Base-by-base conservation (phyloP, 2,797 vertebrate species). In the Florisuga fusca region DNA sequence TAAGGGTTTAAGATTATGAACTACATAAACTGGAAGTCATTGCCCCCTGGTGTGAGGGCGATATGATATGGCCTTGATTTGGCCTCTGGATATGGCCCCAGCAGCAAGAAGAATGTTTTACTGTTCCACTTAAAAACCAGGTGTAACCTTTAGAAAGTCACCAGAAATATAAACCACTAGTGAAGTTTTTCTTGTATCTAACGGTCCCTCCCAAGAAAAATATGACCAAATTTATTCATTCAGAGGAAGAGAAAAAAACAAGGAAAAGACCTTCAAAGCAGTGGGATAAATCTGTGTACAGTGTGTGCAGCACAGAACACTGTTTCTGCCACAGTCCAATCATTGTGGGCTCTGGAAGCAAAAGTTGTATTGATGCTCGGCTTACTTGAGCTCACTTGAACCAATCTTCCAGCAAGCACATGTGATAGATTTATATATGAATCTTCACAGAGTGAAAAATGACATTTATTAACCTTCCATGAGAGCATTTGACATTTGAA, bases 381-480 rank as follows among this genome's bases (percentile, higher is more conserved):
- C 3, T 93, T 94, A 90, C 91, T 36, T 62, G 95, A 91, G 92
- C 82, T 95, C 62, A 68, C n/a, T 72, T 66, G 76, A 95, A 85
- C 50, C 38, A 91, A 75, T 76, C 38, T 92, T 94, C 55, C 61
- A 94, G 75, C 25, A 89, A 68, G 46, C 22, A 75, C 38, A 48
- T 48, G 74, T 0, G 7, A 93, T 71, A 87, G 88, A 80, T 68
- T 67, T 85, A 87, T 53, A 87, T 21, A 54, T 7, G 29, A 89
- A 87, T 83, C 72, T 75, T 89, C 9, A 50, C 9, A 62, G 72
- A 94, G n/a, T 33, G 36, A 87, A 91, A 96, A 93, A 89, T 87
- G 46, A 90, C 89, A 93, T 93, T 93, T 89, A 97, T 93, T 82
- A 87, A 64, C 89, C 79, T 87, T 87, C 72, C 50, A 57, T 85